Conservation (phyloP, 2,113 vertebrate genomes). For the Pluvialis apricaria region DNA sequence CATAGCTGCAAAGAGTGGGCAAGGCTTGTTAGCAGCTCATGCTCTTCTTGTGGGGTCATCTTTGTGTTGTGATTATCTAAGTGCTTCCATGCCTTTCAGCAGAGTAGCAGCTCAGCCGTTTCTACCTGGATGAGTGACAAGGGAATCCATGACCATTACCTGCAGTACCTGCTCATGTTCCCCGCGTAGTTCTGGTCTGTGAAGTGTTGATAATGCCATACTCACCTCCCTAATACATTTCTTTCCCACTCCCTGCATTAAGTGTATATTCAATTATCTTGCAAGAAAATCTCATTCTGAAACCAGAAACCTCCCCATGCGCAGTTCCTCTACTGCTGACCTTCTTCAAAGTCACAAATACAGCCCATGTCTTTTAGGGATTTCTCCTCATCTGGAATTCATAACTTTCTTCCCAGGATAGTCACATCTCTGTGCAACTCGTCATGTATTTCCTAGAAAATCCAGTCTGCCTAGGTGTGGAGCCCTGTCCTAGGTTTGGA, state of each 20-base stretch:
- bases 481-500: background rate
- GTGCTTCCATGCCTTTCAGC: background rate
- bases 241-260: background rate
- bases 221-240: background rate
- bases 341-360: slow-evolving; percentile 24
- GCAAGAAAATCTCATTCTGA: slow-evolving; percentile 15
- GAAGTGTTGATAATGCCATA: background rate
- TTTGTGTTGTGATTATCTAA: background rate
- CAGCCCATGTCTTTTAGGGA: background rate
- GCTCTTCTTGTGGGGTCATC: background rate
- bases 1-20: background rate
- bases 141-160: background rate
- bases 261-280: slow-evolving; percentile 6
- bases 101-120: background rate
- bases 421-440: background rate
- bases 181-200: background rate
- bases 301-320: background rate
- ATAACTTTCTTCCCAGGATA: background rate
- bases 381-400: slow-evolving; percentile 10
- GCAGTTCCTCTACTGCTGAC: background rate
- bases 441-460: background rate
- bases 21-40: background rate
- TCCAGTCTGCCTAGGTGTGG: background rate
- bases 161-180: background rate
- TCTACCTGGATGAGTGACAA: background rate